Evolutionary conservation across 1,140 invertebrate species (phyloP).

Genomic region (Drosophila ficusphila): DNA sequence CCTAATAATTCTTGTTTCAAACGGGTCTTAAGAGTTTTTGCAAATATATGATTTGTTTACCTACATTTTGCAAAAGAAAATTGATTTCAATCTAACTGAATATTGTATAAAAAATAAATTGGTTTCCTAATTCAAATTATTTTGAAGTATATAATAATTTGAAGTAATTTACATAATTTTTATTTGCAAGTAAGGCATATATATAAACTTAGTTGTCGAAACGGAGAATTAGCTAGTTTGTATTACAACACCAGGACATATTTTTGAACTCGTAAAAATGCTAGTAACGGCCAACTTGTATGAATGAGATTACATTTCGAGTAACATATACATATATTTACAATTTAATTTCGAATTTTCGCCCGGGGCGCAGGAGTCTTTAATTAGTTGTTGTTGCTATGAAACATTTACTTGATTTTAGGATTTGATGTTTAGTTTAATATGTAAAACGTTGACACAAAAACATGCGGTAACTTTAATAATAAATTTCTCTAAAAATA

Average conservation of each 20-base stretch:
- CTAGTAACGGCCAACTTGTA: constrained; percentile 16
- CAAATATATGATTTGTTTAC: constrained; percentile 1
- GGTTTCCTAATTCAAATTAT: neutral
- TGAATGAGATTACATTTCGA: constrained; percentile 19
- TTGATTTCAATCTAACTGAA: neutral
- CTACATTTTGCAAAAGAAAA: neutral
- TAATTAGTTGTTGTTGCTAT: constrained; percentile 14
- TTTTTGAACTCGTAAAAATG: constrained; percentile 16
- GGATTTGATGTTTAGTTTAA: constrained; percentile 36
- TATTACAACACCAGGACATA: constrained; percentile 22
- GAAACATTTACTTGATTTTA: constrained; percentile 14
- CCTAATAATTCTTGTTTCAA: neutral
- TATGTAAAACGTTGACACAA: constrained; percentile 69
- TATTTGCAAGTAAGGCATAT: constrained; percentile 32
- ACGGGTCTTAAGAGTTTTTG: neutral
- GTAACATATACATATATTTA: constrained; percentile 22
- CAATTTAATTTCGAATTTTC: constrained; percentile 9
- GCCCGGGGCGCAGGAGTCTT: constrained; percentile 15
- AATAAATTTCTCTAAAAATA: constrained; percentile 81
- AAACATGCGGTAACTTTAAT: constrained; percentile 66
- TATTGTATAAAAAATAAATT: neutral
- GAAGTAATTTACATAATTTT: constrained; percentile 17
- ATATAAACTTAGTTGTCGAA: constrained; percentile 12
- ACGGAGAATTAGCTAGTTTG: constrained; percentile 23
- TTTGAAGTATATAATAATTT: neutral